Conservation (phyloP, 2,888 invertebrate genomes). For the Caenorhabditis sulstoni region DNA sequence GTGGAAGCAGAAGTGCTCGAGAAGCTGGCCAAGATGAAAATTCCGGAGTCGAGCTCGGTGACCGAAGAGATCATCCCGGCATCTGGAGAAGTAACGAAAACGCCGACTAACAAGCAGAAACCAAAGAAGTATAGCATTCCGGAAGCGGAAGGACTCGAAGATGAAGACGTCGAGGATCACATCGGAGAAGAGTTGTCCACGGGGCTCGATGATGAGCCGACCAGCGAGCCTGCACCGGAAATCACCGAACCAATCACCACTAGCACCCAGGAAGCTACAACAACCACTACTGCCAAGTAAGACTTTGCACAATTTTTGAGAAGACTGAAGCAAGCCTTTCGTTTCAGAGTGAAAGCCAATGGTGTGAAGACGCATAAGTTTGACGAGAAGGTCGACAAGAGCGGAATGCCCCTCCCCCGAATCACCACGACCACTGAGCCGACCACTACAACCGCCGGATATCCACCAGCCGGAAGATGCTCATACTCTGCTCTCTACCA, state of each 20-base stretch:
- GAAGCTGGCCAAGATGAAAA: slow-evolving; percentile 45
- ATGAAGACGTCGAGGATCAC: slow-evolving; percentile 59
- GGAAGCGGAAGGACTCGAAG: slow-evolving; percentile 70
- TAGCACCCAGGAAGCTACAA: slow-evolving; percentile 18
- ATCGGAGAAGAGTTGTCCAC: slow-evolving; percentile 38
- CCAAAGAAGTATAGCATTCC: slow-evolving; percentile 62
- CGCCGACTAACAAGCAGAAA: background rate
- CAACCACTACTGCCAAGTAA: slow-evolving; percentile 39
- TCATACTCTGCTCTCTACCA: slow-evolving; percentile 78
- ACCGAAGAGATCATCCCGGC: slow-evolving; percentile 1
- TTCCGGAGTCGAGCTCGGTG: slow-evolving; percentile 21
- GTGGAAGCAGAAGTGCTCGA: slow-evolving; percentile 37
- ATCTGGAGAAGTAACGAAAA: slow-evolving; percentile 20
- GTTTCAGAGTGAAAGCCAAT: slow-evolving; percentile 40
- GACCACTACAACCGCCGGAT: slow-evolving; percentile 65
- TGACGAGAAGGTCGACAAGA: slow-evolving; percentile 63
- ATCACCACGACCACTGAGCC: slow-evolving; percentile 59
- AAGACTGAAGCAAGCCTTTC: too few relatives aligned
- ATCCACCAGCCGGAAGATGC: slow-evolving; percentile 76
- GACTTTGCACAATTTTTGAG: background rate
- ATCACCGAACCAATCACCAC: slow-evolving; percentile 20
- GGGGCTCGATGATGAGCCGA: slow-evolving; percentile 40
- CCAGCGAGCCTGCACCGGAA: slow-evolving; percentile 25
- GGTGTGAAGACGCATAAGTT: slow-evolving; percentile 69
- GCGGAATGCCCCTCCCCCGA: slow-evolving; percentile 55